Evolutionary conservation across 1,140 invertebrate genomes (phyloP), one percentile per base, ranked within the genome.

Genomic region (Atta texana): DNA sequence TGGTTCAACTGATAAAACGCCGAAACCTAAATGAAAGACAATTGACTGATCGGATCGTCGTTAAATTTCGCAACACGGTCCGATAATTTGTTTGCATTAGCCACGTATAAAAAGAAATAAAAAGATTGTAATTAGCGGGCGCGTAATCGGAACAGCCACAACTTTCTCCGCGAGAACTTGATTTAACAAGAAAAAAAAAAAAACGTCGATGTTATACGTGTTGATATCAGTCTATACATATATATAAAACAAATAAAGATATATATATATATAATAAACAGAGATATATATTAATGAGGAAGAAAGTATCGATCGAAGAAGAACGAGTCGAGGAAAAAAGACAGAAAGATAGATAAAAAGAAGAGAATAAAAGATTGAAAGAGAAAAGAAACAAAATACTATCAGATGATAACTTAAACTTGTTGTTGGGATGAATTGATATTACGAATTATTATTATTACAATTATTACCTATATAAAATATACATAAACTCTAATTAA

Each of bases 191-290:
- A 44, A 63, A 68, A 74, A 90, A 74, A 90, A 28, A 31, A 88
- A 87, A 84, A 87, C 88, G 85, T 92, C 88, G 86, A 92, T 92
- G 91, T 92, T 92, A 91, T 91, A 91, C 92, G 91, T 92, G 92
- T 92, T 92, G 87, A 92, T 92, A 92, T 92, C 92, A 92, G 69
- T 92, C 89, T 92, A 92, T 90, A 92, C 91, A 92, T 92, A 92
- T 92, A 92, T 85, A 90, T 90, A 90, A 81, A 89, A 69, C 63
- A 89, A 68, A 81, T 91, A 91, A 88, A 90, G 81, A 88, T 87
- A 90, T 87, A 91, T 24, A 90, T 87, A 91, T 24, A 24, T 86
- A 91, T 91, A 78, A 89, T 88, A 85, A 90, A 88, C 84, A 92
- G 76, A 92, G 91, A 92, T 89, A 92, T 92, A 88, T 92, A 92